Evolutionary conservation across 2,113 vertebrate genomes (phyloP), one percentile per base, ranked within the genome.

Genomic region (Leucopsar rothschildi): DNA sequence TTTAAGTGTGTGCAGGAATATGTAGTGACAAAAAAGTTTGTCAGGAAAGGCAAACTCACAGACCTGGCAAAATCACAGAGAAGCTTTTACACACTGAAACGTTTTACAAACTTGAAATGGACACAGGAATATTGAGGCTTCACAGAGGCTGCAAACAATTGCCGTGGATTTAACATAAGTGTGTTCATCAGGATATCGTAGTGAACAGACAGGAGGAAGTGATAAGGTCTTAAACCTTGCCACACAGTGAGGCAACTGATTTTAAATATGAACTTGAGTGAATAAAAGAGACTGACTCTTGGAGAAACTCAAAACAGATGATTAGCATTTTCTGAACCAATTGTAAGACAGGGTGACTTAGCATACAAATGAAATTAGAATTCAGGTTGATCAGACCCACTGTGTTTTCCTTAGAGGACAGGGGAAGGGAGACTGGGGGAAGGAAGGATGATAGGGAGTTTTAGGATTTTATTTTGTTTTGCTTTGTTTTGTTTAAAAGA

Each of bases 111-210:
- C 33, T 31, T 61, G 25, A 80, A 86, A 22, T 35, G 45, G 29
- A 69, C 0, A 2, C 45, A 81, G 23, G 37, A 81, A 27, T 37
- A 27, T 12, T 39, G 39, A 65, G 33, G 33, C 9, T 88, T n/a
- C 57, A 73, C 6, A 75, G 12, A 73, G 6, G 7, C 3, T 91
- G 64, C 40, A 80, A 50, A 35, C 7, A 78, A 60, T 37, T 47
- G 21, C 9, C 66, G 5, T 33, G 25, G 14, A 3, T 71, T 84
- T 84, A 52, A 59, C 0, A 0, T 23, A 37, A 69, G 15, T 59
- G 12, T 3, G 1, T 44, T 75, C 11, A 44, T 71, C 52, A 92
- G 61, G 91, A 94, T 76, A 3, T 33, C 88, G n/a, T 9, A 82
- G 16, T 56, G 57, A 63, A 64, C 56, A 66, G 42, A 70, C 18